phyloP scores from a whole-genome alignment of 1,140 invertebrate genomes.

The Pararge aegeria region DNA sequence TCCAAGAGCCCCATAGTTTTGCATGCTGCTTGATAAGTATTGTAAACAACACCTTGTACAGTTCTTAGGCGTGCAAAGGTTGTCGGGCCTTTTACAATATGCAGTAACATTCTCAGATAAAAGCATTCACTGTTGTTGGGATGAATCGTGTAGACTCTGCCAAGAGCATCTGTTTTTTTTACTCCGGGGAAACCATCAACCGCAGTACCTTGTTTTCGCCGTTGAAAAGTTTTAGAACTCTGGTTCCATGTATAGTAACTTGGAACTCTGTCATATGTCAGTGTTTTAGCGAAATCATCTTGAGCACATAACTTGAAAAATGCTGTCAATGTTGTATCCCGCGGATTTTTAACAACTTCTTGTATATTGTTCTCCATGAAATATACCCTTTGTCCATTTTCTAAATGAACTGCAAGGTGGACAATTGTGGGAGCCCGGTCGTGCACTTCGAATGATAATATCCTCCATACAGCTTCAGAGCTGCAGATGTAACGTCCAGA shows the following conservation, averaged over 20 bases:
- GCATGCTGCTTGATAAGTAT: too few relatives aligned
- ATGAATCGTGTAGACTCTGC: conserved; percentile 58
- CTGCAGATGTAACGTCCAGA: conserved; percentile 29
- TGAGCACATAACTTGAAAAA: conserved; percentile 40
- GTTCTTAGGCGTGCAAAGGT: conserved; percentile 46
- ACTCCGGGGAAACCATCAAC: conserved; percentile 34
- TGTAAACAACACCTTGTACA: too few relatives aligned
- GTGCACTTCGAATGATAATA: conserved; percentile 29
- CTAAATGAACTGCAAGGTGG: conserved; percentile 37
- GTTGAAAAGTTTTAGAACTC: conserved; percentile 36
- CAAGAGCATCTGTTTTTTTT: conserved; percentile 43
- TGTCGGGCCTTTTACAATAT: conserved; percentile 56
- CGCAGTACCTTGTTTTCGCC: conserved; percentile 34
- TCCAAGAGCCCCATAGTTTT: too few relatives aligned
- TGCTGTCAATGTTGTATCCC: conserved; percentile 39
- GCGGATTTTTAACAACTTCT: conserved; percentile 37
- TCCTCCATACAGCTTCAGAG: conserved; percentile 35
- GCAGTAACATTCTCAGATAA: conserved; percentile 64
- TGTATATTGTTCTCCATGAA: conserved; percentile 37
- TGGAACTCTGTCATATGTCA: conserved; percentile 38
- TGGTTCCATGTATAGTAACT: conserved; percentile 42
- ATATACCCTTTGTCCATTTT: too few relatives aligned
- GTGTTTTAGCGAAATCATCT: conserved; percentile 38
- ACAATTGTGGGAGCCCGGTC: conserved; percentile 31
- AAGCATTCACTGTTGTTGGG: conserved; percentile 63